phyloP scores from a whole-genome alignment of 2,797 vertebrate species.

The Brotula barbata region DNA sequence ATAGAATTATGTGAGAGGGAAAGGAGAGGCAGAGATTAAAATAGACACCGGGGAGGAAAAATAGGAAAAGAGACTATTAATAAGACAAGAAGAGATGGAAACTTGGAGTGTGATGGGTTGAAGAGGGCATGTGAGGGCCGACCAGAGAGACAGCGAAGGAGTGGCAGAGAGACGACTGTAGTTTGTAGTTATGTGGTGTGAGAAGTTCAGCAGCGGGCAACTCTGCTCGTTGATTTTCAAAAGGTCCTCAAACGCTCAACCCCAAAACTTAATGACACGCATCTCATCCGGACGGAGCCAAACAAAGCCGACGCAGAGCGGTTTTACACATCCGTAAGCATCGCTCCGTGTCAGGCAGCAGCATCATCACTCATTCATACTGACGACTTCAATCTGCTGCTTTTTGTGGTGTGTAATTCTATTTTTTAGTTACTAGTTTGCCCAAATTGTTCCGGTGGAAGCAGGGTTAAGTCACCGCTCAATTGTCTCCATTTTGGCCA shows the following conservation, averaged over 20 bases:
- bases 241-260: conserved; percentile 45
- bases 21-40: conserved; percentile 18
- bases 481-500: conserved; percentile 4
- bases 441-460: conserved; percentile 9
- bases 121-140: conserved; percentile 14
- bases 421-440: conserved; percentile 43
- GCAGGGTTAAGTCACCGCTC: conserved; percentile 9
- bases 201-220: conserved; percentile 42
- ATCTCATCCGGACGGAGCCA: conserved; percentile 46
- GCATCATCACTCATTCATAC: conserved; percentile 27
- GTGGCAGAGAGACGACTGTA: conserved; percentile 26
- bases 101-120: conserved; percentile 14
- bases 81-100: conserved; percentile 2
- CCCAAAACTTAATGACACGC: conserved; percentile 58
- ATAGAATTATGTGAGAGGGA: conserved; percentile 21
- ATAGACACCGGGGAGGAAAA: not conserved
- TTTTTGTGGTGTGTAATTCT: conserved; percentile 20
- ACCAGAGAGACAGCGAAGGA: conserved; percentile 4
- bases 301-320: conserved; percentile 51
- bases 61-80: too few species aligned
- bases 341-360: conserved; percentile 42
- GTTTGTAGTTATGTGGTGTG: conserved; percentile 46
- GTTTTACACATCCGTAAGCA: conserved; percentile 46
- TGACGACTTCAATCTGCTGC: conserved; percentile 49
- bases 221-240: conserved; percentile 36